Evolutionary conservation across 2,888 invertebrate genomes (phyloP).

Genomic region (Malacosoma neustria): DNA sequence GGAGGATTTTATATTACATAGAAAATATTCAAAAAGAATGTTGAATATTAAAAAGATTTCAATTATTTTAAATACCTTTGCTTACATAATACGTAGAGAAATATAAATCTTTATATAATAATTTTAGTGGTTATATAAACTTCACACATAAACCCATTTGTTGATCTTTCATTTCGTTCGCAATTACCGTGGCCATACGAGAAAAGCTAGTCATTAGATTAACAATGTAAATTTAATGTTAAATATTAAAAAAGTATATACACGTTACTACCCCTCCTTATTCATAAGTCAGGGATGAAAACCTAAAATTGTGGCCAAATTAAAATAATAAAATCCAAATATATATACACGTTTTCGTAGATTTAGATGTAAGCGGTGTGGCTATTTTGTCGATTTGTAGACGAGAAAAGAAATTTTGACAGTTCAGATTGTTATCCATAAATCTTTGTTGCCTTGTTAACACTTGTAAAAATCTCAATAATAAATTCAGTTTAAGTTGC

Average conservation of each 20-base stretch:
- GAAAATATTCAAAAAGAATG: neutral
- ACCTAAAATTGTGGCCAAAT: slow-evolving; percentile 74
- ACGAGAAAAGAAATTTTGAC: neutral
- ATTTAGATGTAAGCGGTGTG: slow-evolving; percentile 23
- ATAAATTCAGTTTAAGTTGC: no score
- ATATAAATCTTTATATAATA: neutral
- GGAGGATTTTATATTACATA: no score
- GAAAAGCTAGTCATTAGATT: slow-evolving; percentile 71
- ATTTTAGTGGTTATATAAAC: slow-evolving; percentile 20
- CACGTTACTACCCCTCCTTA: slow-evolving; percentile 52
- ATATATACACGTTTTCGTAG: slow-evolving; percentile 46
- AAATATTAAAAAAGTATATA: slow-evolving; percentile 55
- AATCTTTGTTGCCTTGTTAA: no score
- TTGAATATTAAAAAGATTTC: neutral
- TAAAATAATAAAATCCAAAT: slow-evolving; percentile 70
- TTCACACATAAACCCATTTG: slow-evolving; percentile 4
- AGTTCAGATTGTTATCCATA: no score
- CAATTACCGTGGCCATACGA: slow-evolving; percentile 63
- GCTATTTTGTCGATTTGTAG: neutral
- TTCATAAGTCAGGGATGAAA: slow-evolving; percentile 57
- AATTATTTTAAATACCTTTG: neutral
- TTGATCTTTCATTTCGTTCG: slow-evolving; percentile 15
- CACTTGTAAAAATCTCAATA: no score
- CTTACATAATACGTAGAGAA: neutral
- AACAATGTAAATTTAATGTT: slow-evolving; percentile 66